phyloP scores from a whole-genome alignment of 2,888 invertebrate species.

The Helobdella robusta region DNA sequence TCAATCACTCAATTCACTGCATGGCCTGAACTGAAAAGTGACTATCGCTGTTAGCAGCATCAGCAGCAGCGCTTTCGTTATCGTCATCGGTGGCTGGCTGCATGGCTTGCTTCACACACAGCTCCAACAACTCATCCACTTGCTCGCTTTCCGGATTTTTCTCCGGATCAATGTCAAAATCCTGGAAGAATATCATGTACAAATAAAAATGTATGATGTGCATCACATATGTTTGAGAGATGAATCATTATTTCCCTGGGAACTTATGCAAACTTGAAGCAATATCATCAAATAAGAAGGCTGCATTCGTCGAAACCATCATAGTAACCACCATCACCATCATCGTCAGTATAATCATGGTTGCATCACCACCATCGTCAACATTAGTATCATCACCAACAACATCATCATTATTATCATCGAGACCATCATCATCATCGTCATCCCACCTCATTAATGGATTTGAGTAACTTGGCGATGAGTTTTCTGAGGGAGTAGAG shows the following conservation, averaged over 20 bases:
- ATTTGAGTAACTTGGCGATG: conserved; percentile 46
- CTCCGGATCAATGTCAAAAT: conserved; percentile 48
- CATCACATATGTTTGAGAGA: too few relatives aligned
- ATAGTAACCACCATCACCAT: too few relatives aligned
- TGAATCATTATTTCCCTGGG: too few relatives aligned
- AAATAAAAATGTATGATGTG: too few relatives aligned
- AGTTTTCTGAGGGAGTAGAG: conserved; percentile 44
- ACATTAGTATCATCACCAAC: too few relatives aligned
- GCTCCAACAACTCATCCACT: conserved; percentile 45
- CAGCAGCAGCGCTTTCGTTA: background rate
- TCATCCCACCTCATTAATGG: conserved; percentile 44
- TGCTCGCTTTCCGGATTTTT: conserved; percentile 42
- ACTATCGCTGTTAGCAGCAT: background rate
- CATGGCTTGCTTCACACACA: conserved; percentile 45
- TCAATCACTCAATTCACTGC: conserved; percentile 23
- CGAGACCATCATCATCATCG: background rate
- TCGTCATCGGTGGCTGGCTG: conserved; percentile 33
- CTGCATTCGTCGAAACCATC: too few relatives aligned
- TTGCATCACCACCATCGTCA: too few relatives aligned
- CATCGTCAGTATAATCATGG: too few relatives aligned
- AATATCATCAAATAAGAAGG: too few relatives aligned
- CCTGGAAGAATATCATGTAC: too few relatives aligned
- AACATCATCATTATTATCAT: too few relatives aligned
- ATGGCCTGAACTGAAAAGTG: background rate
- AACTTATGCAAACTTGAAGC: too few relatives aligned